Conservation (phyloP, 2,888 invertebrate species). For the Ennomos erosarius region DNA sequence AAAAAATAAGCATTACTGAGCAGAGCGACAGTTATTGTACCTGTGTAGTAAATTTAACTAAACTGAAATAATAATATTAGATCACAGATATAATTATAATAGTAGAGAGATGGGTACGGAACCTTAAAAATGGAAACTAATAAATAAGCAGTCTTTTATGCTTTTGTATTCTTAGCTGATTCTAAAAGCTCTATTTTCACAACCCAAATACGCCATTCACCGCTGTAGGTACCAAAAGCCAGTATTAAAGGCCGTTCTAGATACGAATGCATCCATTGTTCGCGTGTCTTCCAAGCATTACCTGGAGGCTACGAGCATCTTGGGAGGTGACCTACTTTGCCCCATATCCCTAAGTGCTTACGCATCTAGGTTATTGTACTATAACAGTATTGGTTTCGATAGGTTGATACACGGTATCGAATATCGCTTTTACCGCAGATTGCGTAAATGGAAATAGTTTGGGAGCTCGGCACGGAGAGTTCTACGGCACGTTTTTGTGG, state of each 20-base stretch:
- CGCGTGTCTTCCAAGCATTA: slow-evolving; percentile 71
- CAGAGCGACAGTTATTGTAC: too few species aligned
- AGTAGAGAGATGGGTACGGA: too few species aligned
- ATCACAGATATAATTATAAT: too few species aligned
- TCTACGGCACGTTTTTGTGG: too few species aligned
- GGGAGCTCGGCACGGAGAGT: slow-evolving; percentile 1
- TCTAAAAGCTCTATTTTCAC: slow-evolving; percentile 30
- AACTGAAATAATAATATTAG: too few species aligned
- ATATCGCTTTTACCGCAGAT: slow-evolving; percentile 68
- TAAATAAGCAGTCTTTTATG: too few species aligned
- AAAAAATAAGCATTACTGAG: too few species aligned
- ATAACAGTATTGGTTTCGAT: slow-evolving; percentile 65
- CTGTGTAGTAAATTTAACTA: too few species aligned
- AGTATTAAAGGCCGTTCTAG: slow-evolving; percentile 46
- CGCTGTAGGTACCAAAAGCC: slow-evolving; percentile 41
- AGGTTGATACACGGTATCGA: slow-evolving; percentile 58
- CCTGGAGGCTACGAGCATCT: slow-evolving; percentile 62
- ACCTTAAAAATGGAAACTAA: too few species aligned
- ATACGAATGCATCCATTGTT: slow-evolving; percentile 62
- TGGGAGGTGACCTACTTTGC: slow-evolving; percentile 74
- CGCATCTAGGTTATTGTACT: slow-evolving; percentile 77
- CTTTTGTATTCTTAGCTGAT: too few species aligned
- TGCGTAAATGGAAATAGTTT: slow-evolving; percentile 61
- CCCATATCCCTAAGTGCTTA: slow-evolving; percentile 74
- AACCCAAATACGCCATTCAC: slow-evolving; percentile 42